Conservation (phyloP, 2,113 vertebrate species). For the Sclerurus mexicanus region DNA sequence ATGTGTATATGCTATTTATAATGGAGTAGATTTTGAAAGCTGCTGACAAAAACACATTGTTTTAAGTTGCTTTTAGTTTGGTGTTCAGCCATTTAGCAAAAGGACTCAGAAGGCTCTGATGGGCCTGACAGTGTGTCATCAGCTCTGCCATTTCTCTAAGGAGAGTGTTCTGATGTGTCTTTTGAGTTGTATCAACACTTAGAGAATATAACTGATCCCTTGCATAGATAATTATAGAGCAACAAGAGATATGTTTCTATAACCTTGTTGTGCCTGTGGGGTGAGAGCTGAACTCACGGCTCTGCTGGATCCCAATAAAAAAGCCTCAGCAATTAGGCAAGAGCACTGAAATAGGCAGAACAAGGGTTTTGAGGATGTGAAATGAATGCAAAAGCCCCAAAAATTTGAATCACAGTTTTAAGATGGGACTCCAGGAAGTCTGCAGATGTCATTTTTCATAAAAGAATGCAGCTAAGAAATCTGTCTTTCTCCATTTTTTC, state of each 20-base stretch:
- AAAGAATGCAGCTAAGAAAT: constrained; percentile 35
- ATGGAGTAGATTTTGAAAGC: neutral
- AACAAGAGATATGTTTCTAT: neutral
- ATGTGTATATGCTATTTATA: neutral
- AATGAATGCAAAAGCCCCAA: neutral
- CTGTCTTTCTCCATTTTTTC: neutral
- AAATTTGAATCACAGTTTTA: neutral
- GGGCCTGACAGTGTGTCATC: neutral
- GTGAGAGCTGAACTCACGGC: neutral
- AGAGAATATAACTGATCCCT: neutral
- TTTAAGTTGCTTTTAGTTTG: neutral
- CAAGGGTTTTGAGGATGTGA: neutral
- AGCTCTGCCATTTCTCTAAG: neutral
- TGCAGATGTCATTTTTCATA: constrained; percentile 36
- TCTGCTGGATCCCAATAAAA: neutral
- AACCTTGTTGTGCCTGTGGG: neutral
- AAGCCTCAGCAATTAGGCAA: neutral
- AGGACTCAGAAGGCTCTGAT: neutral
- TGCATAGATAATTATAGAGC: neutral
- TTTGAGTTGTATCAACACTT: neutral
- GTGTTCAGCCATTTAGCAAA: neutral
- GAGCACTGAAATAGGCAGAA: neutral
- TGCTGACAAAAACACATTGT: neutral
- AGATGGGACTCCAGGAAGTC: neutral
- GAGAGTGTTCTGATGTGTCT: neutral